Evolutionary conservation across 2,797 vertebrate genomes (phyloP).

Genomic region (Toxotes lorentzi): DNA sequence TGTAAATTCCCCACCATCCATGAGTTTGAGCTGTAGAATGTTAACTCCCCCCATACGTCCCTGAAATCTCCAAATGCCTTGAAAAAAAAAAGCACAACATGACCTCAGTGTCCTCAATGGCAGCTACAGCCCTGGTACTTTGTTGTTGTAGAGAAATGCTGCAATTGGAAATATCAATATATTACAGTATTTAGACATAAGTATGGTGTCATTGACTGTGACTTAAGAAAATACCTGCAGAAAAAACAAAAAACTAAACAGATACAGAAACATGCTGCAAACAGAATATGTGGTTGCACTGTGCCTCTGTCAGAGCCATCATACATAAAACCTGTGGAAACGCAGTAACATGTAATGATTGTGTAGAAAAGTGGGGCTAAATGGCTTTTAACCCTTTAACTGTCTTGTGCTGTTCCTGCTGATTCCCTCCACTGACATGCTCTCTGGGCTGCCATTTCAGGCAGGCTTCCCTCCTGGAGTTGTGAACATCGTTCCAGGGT

Average conservation of each 20-base stretch:
- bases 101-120: neutral
- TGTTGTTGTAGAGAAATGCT: neutral
- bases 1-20: neutral
- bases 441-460: conserved; percentile 36
- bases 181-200: neutral
- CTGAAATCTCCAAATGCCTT: neutral
- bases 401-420: neutral
- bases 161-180: neutral
- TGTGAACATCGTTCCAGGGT: conserved; percentile 96
- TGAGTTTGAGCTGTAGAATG: neutral
- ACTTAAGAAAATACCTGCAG: too few relatives aligned
- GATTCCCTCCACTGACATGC: neutral
- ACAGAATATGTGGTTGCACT: too few relatives aligned
- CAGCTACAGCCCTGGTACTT: neutral
- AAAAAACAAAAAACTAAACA: too few relatives aligned
- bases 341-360: neutral
- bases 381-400: neutral
- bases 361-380: neutral
- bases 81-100: neutral
- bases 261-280: too few relatives aligned
- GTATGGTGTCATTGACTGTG: neutral
- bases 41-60: neutral
- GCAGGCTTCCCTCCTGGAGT: conserved; percentile 92
- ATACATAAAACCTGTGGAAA: neutral
- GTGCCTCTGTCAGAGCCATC: too few relatives aligned